Percentiles rank a stretch among this genome's conserved stretches.
These are phyloP conservation scores for Trichosurus vulpecula DNA, from an alignment of 2,797 vertebrate species.

Conservation along the genomic window DNA sequence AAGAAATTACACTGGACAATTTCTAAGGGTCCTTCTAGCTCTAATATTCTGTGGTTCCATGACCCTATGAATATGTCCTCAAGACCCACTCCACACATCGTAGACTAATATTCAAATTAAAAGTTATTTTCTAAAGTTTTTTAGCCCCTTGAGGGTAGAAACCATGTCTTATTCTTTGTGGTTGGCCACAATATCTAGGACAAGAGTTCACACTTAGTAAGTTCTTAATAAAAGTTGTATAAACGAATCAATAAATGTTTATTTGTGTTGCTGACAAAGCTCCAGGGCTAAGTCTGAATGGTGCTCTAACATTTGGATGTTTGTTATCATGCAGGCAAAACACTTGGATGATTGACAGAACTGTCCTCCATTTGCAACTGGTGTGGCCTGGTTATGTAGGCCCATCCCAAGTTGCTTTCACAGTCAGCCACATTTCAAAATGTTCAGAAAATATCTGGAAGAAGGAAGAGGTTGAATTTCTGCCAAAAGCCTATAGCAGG, in stretches of 20 bases:
- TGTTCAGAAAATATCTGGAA: neutral
- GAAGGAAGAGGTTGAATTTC: slow-evolving; percentile 31
- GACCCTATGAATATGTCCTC: neutral
- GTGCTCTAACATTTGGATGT: neutral
- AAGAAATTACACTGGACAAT: neutral
- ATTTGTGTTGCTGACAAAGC: neutral
- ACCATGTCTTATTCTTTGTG: neutral
- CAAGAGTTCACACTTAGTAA: neutral
- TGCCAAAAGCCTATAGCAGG: slow-evolving; percentile 71
- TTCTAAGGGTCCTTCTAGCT: neutral
- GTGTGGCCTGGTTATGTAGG: neutral
- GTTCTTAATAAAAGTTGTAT: neutral
- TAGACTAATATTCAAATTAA: neutral
- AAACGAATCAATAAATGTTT: neutral
- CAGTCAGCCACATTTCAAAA: neutral
- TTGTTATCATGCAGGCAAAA: neutral
- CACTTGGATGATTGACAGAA: neutral
- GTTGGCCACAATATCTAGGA: neutral
- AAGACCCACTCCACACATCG: neutral
- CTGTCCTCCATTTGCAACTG: neutral
- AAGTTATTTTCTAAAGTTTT: neutral
- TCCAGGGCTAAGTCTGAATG: neutral
- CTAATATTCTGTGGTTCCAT: neutral
- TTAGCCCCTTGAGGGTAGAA: neutral
- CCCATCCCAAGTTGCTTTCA: neutral